Evolutionary conservation across 1,140 invertebrate species (phyloP).

Genomic region (Apis florea): DNA sequence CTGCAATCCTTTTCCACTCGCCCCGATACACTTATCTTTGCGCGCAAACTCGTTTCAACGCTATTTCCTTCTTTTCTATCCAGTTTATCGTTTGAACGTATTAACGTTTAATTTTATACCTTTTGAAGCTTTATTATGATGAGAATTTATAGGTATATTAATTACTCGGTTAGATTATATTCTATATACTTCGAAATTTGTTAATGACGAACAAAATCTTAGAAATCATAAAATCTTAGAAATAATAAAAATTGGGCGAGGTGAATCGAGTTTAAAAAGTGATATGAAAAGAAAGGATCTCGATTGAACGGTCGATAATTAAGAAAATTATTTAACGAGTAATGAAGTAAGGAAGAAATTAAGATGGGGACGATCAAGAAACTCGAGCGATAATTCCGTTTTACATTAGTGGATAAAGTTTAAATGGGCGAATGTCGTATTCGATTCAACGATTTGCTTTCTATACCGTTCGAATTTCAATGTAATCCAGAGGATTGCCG

Average conservation of each 20-base stretch:
- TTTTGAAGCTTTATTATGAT: background rate
- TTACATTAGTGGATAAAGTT: constrained; percentile 20
- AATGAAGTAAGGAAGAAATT: background rate
- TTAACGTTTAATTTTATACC: background rate
- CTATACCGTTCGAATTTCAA: constrained; percentile 30
- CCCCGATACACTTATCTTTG: background rate
- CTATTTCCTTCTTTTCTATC: background rate
- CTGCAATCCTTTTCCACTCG: background rate
- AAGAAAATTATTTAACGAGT: background rate
- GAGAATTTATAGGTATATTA: no score
- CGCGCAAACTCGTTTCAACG: background rate
- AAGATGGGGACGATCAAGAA: constrained; percentile 27
- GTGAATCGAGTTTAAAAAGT: no score
- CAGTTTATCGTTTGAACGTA: background rate
- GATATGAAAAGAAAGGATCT: background rate
- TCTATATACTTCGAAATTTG: no score
- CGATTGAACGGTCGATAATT: background rate
- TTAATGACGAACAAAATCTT: no score
- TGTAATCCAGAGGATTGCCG: constrained; percentile 7
- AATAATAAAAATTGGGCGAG: no score
- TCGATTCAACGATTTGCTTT: constrained; percentile 27
- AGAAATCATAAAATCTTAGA: no score
- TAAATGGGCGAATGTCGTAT: background rate
- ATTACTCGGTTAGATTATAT: no score
- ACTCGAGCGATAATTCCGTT: constrained; percentile 13